These are phyloP conservation scores for Glaucomys volans DNA, from an alignment of 2,113 vertebrate species.

Conservation along the genomic window DNA sequence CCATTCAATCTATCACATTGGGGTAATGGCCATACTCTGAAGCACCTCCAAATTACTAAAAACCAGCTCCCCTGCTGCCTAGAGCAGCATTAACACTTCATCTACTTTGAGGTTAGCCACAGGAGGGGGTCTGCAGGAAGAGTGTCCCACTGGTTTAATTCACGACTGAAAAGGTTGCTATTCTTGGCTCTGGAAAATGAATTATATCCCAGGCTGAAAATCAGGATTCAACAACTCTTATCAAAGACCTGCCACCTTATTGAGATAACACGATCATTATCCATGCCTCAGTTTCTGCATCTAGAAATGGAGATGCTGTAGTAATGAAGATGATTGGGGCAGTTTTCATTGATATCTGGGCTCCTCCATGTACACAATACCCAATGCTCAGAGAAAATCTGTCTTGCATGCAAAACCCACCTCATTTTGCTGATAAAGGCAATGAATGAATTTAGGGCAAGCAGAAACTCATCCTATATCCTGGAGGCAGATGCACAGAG, in stretches of 20 bases:
- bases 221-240: not conserved
- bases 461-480: not conserved
- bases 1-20: rapidly evolving
- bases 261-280: not conserved
- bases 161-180: not conserved
- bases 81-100: rapidly evolving
- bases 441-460: not conserved
- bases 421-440: not conserved
- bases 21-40: not conserved
- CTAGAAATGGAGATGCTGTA: not conserved
- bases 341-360: rapidly evolving
- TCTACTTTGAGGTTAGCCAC: not conserved
- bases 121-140: not conserved
- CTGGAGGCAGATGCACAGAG: not conserved
- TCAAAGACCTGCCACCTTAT: not conserved
- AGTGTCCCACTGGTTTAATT: not conserved
- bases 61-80: not conserved
- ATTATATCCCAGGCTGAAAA: not conserved
- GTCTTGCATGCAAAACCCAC: not conserved
- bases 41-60: not conserved
- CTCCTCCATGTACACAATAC: not conserved
- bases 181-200: not conserved
- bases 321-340: not conserved
- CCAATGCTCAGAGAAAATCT: not conserved
- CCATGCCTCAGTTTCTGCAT: not conserved